Evolutionary conservation across 2,888 invertebrate genomes (phyloP), one percentile per base, ranked within the genome.

Genomic region (Bembecia ichneumoniformis): DNA sequence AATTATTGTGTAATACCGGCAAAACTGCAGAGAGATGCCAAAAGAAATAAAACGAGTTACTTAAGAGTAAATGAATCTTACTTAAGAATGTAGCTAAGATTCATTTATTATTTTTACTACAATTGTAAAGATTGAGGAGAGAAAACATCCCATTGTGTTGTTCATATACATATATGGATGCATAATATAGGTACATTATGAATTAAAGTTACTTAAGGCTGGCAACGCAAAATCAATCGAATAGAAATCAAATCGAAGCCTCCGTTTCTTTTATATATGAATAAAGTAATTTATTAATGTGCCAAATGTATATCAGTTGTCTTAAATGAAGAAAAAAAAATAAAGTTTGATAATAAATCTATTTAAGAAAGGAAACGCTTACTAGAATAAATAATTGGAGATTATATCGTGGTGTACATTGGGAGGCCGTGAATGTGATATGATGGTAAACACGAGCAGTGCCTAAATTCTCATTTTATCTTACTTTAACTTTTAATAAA

Each of bases 331-430:
- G 9, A 15, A 11, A 17, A 16, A 20, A 43, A 44, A 49, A 35
- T 59, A 66, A 68, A 71, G 62, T 67, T 73, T 71, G 72, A 79
- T 81, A 77, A 77, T 81, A 72, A 74, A 78, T 80, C 76, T 75
- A 76, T 77, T 72, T 75, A 82, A 80, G 76, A 77, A 80, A 70
- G 81, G 77, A 83, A 71, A 87, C 86, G 86, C 86, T 87, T 87
- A 87, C 72, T 87, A 86, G 86, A 68, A 66, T 82, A 78, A 77
- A 15, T 13, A 40, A 44, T 71, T 70, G 67, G 69, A 67, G 75
- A 69, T 68, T 67, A 57, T 58, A 66, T 66, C 63, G 69, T 70
- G 71, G 69, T 74, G 74, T 76, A 73, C 64, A 67, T 71, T 68
- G 72, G 74, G 69, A 74, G 73, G 71, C 76, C 73, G 76, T 74